These are phyloP conservation scores for Brachionus koreanus DNA, from an alignment of 1,140 invertebrate genomes.

Conservation along the genomic window DNA sequence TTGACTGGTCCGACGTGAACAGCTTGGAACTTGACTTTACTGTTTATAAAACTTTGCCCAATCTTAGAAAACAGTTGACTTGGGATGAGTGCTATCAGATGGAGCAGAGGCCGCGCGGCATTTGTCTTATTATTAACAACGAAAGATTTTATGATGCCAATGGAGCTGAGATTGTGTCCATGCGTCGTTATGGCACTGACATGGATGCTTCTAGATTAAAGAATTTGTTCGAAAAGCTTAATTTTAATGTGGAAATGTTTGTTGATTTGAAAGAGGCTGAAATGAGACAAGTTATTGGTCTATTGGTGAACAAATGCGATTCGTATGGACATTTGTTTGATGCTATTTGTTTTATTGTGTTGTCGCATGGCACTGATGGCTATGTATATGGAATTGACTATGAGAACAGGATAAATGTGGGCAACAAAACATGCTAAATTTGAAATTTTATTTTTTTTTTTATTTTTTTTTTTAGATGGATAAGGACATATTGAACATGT, in stretches of 20 bases:
- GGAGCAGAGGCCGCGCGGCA: conserved; percentile 74
- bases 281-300: conserved; percentile 65
- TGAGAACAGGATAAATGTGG: conserved; percentile 16
- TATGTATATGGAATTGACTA: conserved; percentile 80
- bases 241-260: conserved; percentile 66
- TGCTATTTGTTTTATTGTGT: conserved; percentile 62
- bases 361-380: conserved; percentile 83
- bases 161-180: conserved; percentile 53
- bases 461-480: conserved; percentile 72
- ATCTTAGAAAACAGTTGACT: background rate
- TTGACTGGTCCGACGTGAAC: background rate
- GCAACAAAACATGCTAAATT: background rate
- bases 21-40: background rate
- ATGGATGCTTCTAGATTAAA: conserved; percentile 59
- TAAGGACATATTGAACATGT: conserved; percentile 25
- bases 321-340: conserved; percentile 46
- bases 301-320: background rate
- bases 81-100: conserved; percentile 59
- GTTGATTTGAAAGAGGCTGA: conserved; percentile 55
- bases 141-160: conserved; percentile 61
- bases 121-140: conserved; percentile 84
- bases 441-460: background rate
- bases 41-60: background rate
- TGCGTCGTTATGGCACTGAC: conserved; percentile 67
- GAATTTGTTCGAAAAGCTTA: conserved; percentile 64